A percentile compares a stretch with the other conserved stretches of the same genome.
Conservation (phyloP, 2,888 invertebrate genomes). For the Cacoxenus indagator region DNA sequence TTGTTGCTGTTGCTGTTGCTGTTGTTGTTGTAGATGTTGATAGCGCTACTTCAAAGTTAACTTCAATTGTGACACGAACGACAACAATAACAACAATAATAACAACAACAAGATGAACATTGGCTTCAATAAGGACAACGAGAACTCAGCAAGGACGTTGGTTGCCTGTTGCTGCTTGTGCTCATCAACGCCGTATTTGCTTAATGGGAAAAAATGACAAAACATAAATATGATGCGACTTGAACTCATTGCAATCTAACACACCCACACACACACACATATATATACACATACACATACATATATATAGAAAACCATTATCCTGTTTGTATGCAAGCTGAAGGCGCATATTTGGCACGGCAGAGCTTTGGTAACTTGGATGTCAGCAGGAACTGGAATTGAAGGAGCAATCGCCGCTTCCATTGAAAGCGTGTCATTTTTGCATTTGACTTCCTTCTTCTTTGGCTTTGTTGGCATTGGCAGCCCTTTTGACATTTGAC, state of each 20-base stretch:
- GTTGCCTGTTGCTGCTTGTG: background rate
- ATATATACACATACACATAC: slow-evolving; percentile 18
- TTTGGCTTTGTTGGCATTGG: background rate
- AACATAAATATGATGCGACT: too few species aligned
- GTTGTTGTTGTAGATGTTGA: too few species aligned
- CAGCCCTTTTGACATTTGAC: background rate
- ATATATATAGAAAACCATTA: slow-evolving; percentile 12
- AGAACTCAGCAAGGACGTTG: slow-evolving; percentile 36
- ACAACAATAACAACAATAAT: slow-evolving; percentile 36
- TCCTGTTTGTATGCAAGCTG: slow-evolving; percentile 11
- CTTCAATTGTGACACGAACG: slow-evolving; percentile 39
- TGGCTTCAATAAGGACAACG: slow-evolving; percentile 32
- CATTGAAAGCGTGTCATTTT: background rate
- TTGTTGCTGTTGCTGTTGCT: too few species aligned
- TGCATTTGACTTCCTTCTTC: slow-evolving; percentile 20
- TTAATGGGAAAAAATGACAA: too few species aligned
- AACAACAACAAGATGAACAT: slow-evolving; percentile 37
- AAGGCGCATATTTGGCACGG: too few species aligned
- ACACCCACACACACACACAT: slow-evolving; percentile 39
- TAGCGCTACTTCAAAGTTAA: too few species aligned
- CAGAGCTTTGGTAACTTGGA: too few species aligned
- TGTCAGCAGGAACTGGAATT: too few species aligned
- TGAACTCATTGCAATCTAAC: too few species aligned
- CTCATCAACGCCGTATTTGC: slow-evolving; percentile 42
- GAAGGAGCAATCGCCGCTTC: background rate